phyloP scores from a whole-genome alignment of 2,113 vertebrate species.

The Apodemus sylvaticus region DNA sequence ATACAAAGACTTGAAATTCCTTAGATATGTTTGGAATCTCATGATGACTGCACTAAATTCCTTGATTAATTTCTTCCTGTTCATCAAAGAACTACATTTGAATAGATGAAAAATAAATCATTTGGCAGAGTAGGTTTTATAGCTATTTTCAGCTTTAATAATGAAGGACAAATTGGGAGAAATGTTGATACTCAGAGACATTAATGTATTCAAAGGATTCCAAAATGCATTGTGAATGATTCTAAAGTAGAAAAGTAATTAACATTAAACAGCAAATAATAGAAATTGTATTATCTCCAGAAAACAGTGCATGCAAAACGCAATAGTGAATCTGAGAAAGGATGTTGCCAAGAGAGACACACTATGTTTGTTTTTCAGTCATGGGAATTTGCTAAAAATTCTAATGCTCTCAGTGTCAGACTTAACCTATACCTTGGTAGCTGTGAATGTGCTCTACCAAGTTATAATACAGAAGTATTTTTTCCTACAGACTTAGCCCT shows the following conservation, averaged over 20 bases:
- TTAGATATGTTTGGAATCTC: slow-evolving; percentile 56
- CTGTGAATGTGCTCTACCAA: slow-evolving; percentile 42
- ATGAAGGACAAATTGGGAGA: slow-evolving; percentile 75
- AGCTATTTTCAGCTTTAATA: slow-evolving; percentile 71
- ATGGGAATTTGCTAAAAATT: background rate
- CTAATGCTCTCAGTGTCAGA: slow-evolving; percentile 26
- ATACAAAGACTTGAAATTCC: slow-evolving; percentile 61
- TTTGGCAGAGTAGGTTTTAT: slow-evolving; percentile 56
- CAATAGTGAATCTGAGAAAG: slow-evolving; percentile 49
- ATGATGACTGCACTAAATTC: slow-evolving; percentile 62
- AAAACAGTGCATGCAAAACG: slow-evolving; percentile 70
- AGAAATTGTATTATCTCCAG: slow-evolving; percentile 74
- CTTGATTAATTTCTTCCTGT: slow-evolving; percentile 78
- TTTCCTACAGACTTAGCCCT: background rate
- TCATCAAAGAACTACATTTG: slow-evolving; percentile 72
- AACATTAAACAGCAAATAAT: slow-evolving; percentile 80
- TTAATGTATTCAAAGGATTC: slow-evolving; percentile 79
- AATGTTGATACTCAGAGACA: slow-evolving; percentile 73
- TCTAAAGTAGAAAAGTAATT: slow-evolving; percentile 82
- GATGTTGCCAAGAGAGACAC: slow-evolving; percentile 54
- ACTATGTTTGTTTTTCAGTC: slow-evolving; percentile 54
- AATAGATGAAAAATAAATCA: slow-evolving; percentile 66
- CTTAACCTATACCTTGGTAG: slow-evolving; percentile 50
- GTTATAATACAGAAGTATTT: background rate
- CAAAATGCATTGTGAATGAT: slow-evolving; percentile 75